phyloP scores from a whole-genome alignment of 2,888 invertebrate genomes.

The Rhopalosiphum nymphaeae region DNA sequence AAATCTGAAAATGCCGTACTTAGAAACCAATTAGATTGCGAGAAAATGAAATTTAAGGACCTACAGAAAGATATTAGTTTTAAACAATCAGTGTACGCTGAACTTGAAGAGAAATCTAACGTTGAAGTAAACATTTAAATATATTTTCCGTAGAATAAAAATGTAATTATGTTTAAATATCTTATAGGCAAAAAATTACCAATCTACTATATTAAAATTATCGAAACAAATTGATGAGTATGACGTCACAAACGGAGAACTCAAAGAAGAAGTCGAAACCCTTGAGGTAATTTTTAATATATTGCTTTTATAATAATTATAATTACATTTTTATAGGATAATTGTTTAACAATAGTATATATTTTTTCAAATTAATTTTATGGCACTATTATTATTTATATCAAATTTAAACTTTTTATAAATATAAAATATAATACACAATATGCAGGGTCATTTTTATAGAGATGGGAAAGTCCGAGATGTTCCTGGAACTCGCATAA shows the following conservation, averaged over 20 bases:
- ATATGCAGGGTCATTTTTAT: neutral
- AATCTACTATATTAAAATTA: conserved; percentile 72
- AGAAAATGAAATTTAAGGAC: conserved; percentile 68
- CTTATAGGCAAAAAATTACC: conserved; percentile 56
- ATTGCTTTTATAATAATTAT: neutral
- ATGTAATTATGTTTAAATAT: neutral
- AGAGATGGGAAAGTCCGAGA: neutral
- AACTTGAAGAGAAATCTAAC: conserved; percentile 70
- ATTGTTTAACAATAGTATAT: too few species aligned
- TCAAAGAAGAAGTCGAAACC: conserved; percentile 77
- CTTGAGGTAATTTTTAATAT: conserved; percentile 69
- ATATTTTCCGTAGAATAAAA: neutral
- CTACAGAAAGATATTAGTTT: conserved; percentile 73
- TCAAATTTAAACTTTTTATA: neutral
- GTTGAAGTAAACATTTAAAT: conserved; percentile 26
- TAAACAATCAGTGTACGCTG: conserved; percentile 72
- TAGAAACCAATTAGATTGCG: conserved; percentile 72
- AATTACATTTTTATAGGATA: neutral
- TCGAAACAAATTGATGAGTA: conserved; percentile 76
- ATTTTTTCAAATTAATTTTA: too few species aligned
- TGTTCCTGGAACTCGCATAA: neutral
- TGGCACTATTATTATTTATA: too few species aligned
- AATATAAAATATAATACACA: neutral
- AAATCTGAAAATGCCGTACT: conserved; percentile 74
- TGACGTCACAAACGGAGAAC: conserved; percentile 79